Evolutionary conservation across 2,797 vertebrate species (phyloP), one percentile per base, ranked within the genome.

Genomic region (Phoebastria nigripes): DNA sequence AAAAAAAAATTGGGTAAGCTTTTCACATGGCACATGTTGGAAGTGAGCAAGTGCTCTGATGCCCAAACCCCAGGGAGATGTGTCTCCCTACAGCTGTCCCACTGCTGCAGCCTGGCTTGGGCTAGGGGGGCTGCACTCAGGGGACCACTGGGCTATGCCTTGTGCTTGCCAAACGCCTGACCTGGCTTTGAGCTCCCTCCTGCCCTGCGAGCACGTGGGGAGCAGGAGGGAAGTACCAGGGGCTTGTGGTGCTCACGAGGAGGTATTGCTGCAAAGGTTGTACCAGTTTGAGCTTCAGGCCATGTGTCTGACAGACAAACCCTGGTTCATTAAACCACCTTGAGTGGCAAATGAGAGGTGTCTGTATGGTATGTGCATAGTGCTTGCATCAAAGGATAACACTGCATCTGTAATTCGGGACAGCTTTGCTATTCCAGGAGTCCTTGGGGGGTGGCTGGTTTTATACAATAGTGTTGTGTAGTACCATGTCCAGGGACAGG

Each of bases 141-240:
- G 33, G 51, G 51, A 21, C 49, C 0, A 1, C 35, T 33, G 76
- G 31, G 11, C 35, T 62, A 29, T 33, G n/a, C 31, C 37, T 71
- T 1, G 1, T 42, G 22, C 46, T 70, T 59, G 35, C 41, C 28
- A 5, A 58, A 58, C 0, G 5, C n/a, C 39, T 11, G 54, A 14
- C 25, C 12, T 47, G 37, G 21, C 55, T 73, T 67, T 37, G 20
- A 29, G 63, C 44, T n/a, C 58, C 44, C 14, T 70, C 62, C 51
- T 59, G 74, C 29, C 39, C 9, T 5, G 19, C 1, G 3, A 65
- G 52, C 41, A 9, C 1, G 0, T 18, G 15, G 39, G 41, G 35
- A 67, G 54, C 19, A 11, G 35, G 35, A 41, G 35, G 26, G 41
- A 24, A 10, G 13, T 8, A 22, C n/a, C 29, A 24, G n/a, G 29